Base-by-base conservation (phyloP, 2,113 vertebrate genomes). In the Echinops telfairi region DNA sequence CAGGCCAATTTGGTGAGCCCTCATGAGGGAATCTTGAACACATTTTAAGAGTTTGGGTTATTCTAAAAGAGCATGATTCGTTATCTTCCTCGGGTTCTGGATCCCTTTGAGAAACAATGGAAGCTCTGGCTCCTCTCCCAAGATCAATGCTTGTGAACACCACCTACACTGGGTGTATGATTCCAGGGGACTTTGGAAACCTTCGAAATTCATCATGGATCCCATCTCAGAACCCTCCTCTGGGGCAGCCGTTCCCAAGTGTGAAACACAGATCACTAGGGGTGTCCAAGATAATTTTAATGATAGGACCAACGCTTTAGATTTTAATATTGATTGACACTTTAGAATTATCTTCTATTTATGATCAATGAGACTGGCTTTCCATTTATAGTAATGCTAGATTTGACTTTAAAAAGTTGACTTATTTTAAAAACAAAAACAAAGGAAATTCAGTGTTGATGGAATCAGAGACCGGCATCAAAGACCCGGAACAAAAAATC, bases 51-150 rank as follows among this genome's bases (percentile, higher is more conserved):
- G 22, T 12, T n/a, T 33, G 84, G 29, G 57, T 83, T 88, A 88
- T 71, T 47, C 20, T 27, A 47, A 40, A 47, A 14, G 25, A 31
- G 20, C 71, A 6, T 40, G 47, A 53, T 83, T 88, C 81, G 79
- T 84, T 78, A 86, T 71, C n/a, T 6, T 77, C 15, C 15, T 90
- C 70, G 47, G 43, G 87, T 76, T 87, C 57, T 90, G 79, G 93
- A 76, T 70, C 36, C 27, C 29, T 68, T 57, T 4, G 3, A 81
- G 38, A n/a, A 62, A 77, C 47, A 23, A 23, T 71, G 47, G 47
- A 84, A 81, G 19, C 0, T 76, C 77, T n/a, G 43, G 29, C n/a
- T 81, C 29, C 8, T 85, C 60, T 93, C n/a, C 14, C 36, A 81
- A 73, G 83, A 68, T 75, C 89, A 92, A 90, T 43, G 75, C 36